Base-by-base conservation (phyloP, 2,888 invertebrate genomes). In the Anaspis maculata region DNA sequence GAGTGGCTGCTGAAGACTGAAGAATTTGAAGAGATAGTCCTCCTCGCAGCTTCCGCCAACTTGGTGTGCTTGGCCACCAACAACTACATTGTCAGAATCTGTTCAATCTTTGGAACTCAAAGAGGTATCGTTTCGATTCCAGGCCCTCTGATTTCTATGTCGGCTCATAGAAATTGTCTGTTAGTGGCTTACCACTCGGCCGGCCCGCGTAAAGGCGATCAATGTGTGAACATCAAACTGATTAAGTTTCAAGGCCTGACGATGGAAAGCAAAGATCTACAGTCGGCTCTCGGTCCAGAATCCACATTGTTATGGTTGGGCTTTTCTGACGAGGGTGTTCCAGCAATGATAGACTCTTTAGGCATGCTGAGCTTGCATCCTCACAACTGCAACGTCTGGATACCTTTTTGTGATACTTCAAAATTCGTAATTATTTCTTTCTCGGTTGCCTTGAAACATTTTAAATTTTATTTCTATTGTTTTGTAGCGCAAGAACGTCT, bases 81-180 rank as follows among this genome's bases (percentile, higher is more conserved):
- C 47, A 72, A 73, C 32, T 71, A 88, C 13, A 74, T 82, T 46
- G 63, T 97, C 28, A 69, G 95, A n/a, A 64, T 96, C 3, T 94
- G 83, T 63, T 84, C 86, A 3, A 70, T 85, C 7, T 79, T 83
- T 64, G 97, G 97, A 26, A 80, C 87, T 0, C 96, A 97, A 68
- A 74, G 82, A 53, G 84, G 86, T 56, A 64, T 83, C 5, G 65
- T 89, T 30, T 73, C 77, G 1, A 59, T 87, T 28, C 79, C 85
- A 0, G 89, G 90, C 1, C 76, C 80, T 3, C 67, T 83, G 10
- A 75, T 91, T 3, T 71, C 79, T 15, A 67, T 87, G 59, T 66
- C 77, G 25, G 81, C 77, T 1, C 69, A 71, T 43, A 70, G 70
- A 22, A 70, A 76, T 54, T 69, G 72, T 28, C 59, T 89, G 11